phyloP scores from a whole-genome alignment of 23 tunicate genomes.

The Trididemnum miniatum region DNA sequence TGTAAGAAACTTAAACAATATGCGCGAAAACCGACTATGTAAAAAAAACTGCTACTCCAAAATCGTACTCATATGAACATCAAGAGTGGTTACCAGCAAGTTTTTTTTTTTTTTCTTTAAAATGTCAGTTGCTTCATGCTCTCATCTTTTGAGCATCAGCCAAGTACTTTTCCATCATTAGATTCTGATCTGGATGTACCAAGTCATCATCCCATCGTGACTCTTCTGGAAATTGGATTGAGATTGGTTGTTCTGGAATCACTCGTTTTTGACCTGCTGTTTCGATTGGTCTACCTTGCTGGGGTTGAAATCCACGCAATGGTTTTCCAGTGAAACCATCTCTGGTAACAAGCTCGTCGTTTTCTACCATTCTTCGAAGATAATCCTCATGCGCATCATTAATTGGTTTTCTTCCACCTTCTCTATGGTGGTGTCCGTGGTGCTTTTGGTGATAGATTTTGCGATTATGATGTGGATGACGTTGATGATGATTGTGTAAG shows the following conservation, averaged over 20 bases:
- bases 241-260: slow-evolving; percentile 66
- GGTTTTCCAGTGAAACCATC: slow-evolving; percentile 16
- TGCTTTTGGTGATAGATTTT: slow-evolving; percentile 36
- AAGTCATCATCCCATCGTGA: slow-evolving; percentile 74
- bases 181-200: slow-evolving; percentile 28
- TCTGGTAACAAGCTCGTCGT: slow-evolving; percentile 65
- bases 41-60: too few species aligned
- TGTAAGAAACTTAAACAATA: too few species aligned
- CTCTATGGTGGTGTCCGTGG: slow-evolving; percentile 30
- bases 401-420: slow-evolving; percentile 47
- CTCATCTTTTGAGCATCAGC: slow-evolving; percentile 42
- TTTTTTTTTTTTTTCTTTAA: too few species aligned
- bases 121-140: too few species aligned
- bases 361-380: slow-evolving; percentile 73
- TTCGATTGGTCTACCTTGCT: slow-evolving; percentile 34
- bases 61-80: too few species aligned
- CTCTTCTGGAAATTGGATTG: slow-evolving; percentile 80
- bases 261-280: slow-evolving; percentile 49
- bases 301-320: slow-evolving; percentile 45
- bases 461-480: slow-evolving; percentile 42
- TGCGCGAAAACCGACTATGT: too few species aligned
- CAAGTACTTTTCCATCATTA: slow-evolving; percentile 67
- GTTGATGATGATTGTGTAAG: slow-evolving; percentile 13
- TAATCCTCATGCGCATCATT: slow-evolving; percentile 70
- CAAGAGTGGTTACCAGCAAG: too few species aligned